Conservation (phyloP, 1,140 invertebrate species). For the Drosophila bocki region DNA sequence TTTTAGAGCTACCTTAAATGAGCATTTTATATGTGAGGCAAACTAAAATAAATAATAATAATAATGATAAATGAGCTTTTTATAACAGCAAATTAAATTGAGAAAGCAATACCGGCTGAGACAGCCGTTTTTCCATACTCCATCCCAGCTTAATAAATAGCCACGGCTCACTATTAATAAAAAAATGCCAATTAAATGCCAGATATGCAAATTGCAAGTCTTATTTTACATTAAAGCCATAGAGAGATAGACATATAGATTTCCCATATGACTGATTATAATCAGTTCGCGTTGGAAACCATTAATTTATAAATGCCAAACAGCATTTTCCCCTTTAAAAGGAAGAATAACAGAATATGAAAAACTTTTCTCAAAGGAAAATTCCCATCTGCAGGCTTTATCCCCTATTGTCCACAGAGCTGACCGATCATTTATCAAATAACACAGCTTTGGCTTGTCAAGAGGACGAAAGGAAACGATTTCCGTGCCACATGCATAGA, state of each 20-base stretch:
- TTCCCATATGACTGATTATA: constrained; percentile 5
- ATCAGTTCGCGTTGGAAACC: not conserved
- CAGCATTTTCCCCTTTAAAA: not conserved
- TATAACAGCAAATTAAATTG: not conserved
- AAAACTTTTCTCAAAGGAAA: not conserved
- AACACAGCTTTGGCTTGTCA: constrained; percentile 37
- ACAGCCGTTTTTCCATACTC: not conserved
- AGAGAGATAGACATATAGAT: not conserved
- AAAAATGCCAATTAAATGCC: not conserved
- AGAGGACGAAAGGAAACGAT: constrained; percentile 6
- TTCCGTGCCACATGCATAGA: constrained; percentile 12
- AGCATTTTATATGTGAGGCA: not conserved
- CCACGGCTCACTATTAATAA: not conserved
- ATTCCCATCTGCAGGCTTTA: constrained; percentile 1
- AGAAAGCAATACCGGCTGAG: not conserved
- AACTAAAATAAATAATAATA: not conserved
- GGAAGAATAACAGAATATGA: not conserved
- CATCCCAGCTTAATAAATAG: not conserved
- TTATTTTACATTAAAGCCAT: not conserved
- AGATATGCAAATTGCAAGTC: not conserved
- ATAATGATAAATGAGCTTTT: not conserved
- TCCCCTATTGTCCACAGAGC: constrained; percentile 17
- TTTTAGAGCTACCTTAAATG: not conserved
- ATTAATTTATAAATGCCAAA: constrained; percentile 6
- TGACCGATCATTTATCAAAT: constrained; percentile 62